Evolutionary conservation across 2,113 vertebrate species (phyloP), one percentile per base, ranked within the genome.

Genomic region (Solenodon paradoxus): DNA sequence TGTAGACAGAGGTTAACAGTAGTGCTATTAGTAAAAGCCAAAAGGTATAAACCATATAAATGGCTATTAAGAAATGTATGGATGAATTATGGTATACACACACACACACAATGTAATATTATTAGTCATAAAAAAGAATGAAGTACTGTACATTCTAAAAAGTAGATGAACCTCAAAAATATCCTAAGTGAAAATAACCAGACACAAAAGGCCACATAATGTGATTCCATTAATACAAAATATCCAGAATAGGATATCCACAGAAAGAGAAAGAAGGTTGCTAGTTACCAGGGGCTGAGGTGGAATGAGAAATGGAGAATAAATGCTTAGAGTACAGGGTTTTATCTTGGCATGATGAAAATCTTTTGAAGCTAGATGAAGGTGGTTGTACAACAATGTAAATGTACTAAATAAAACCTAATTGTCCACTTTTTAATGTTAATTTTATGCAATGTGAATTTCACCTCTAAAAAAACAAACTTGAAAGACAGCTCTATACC

Each of bases 311-410:
- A 82, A 61, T 38, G 38, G 19, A 30, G 13, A 81, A 7, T 19
- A 69, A 40, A 26, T 57, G 61, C 68, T 79, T 42, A 91, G 81
- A 68, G 30, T 16, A 2, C 26, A 35, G 47, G 10, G 9, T 83
- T 92, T 80, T 81, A 95, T 72, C 47, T 72, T 10, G 47, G n/a
- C 19, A 20, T 82, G 20, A 85, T 72, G 38, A 35, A 85, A 74
- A 96, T 86, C 15, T 75, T 95, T 93, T 68, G 79, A 40, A 92
- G 93, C 19, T 68, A 96, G 55, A 81, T 0, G 90, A 22, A 85
- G 2, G 19, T 80, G 82, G 17, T 32, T 94, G 55, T 1, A 86
- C 12, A 91, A 59, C 32, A 59, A 2, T 78, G 3, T 84, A 68
- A 92, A 91, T 82, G 22, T 68, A 80, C 13, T 87, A 90, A 92